Evolutionary conservation across 2,797 vertebrate genomes (phyloP).

Genomic region (Ptychadena robeensis): DNA sequence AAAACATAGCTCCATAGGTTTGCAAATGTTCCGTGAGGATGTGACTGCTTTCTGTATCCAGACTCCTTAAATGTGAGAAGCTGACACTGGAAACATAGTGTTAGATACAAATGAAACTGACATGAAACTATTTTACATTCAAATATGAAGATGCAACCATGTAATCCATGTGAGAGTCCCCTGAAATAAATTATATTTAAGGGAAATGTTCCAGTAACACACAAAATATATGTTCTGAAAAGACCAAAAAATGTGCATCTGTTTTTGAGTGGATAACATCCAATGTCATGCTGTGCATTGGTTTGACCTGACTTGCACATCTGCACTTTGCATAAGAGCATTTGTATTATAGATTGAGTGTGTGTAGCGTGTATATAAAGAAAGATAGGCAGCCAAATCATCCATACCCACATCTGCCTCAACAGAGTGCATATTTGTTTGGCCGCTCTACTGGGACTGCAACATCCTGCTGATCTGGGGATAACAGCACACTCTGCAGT

Average conservation of each 20-base stretch:
- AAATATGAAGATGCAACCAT: too few species aligned
- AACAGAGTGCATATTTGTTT: constrained; percentile 9
- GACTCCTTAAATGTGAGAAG: too few species aligned
- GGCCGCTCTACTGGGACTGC: neutral
- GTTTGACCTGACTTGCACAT: constrained; percentile 23
- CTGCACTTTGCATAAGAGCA: constrained; percentile 1
- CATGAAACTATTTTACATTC: too few species aligned
- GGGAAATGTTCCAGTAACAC: too few species aligned
- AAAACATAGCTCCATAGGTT: too few species aligned
- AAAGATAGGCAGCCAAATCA: neutral
- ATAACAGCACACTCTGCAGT: neutral
- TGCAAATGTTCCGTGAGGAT: too few species aligned
- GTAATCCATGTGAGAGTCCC: too few species aligned
- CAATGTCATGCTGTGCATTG: neutral
- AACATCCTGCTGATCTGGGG: constrained; percentile 23
- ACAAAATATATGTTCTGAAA: too few species aligned
- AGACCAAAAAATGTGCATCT: neutral
- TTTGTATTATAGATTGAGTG: neutral
- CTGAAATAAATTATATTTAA: too few species aligned
- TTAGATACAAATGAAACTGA: too few species aligned
- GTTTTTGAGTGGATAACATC: neutral
- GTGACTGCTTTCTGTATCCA: too few species aligned
- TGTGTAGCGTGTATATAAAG: neutral
- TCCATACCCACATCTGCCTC: neutral
- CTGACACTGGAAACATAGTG: too few species aligned